phyloP scores from a whole-genome alignment of 2,797 vertebrate genomes.

The Epinephelus malabaricus region DNA sequence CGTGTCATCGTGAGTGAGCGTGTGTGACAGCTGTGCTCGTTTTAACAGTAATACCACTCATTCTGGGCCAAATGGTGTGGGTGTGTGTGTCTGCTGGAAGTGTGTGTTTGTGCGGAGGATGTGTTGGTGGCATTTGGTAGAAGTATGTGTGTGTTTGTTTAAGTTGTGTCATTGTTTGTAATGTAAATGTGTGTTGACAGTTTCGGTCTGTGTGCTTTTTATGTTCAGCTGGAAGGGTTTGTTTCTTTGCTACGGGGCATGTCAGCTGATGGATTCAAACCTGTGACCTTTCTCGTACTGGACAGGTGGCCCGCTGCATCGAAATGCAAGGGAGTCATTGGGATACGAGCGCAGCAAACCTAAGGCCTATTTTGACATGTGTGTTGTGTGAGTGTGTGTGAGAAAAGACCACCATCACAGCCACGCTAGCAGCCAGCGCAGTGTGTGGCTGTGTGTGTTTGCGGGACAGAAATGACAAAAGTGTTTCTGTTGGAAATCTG shows the following conservation, averaged over 20 bases:
- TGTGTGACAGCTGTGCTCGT: slow-evolving; percentile 46
- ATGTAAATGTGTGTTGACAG: not conserved
- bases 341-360: slow-evolving; percentile 16
- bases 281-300: slow-evolving; percentile 43
- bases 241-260: slow-evolving; percentile 18
- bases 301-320: slow-evolving; percentile 24
- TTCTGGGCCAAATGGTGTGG: slow-evolving; percentile 9
- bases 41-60: slow-evolving; percentile 19
- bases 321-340: slow-evolving; percentile 46
- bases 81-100: not conserved
- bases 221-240: slow-evolving; percentile 1
- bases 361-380: slow-evolving; percentile 15
- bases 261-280: slow-evolving; percentile 52
- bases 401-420: not conserved
- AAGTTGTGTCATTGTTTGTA: no score
- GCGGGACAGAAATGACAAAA: not conserved
- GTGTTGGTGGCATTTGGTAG: not conserved
- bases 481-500: slow-evolving; percentile 20
- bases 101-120: not conserved
- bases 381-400: slow-evolving; percentile 5
- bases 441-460: not conserved
- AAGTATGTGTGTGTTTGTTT: not conserved
- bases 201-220: not conserved
- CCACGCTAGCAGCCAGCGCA: not conserved
- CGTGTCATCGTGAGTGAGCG: not conserved